Conservation (phyloP, 2,797 vertebrate genomes). For the Florisuga fusca region DNA sequence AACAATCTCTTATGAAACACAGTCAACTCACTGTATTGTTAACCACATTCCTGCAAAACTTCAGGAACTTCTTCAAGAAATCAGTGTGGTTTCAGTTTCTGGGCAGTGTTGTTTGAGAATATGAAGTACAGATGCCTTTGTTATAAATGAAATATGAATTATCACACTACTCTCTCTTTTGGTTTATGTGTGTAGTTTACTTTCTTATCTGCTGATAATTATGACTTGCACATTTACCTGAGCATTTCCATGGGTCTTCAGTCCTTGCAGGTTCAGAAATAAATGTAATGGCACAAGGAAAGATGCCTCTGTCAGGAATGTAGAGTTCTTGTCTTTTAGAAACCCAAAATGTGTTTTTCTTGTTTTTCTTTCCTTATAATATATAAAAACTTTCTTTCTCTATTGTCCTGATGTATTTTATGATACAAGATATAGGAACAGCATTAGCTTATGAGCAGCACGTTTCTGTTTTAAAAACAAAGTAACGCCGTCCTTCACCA, state of each 20-base stretch:
- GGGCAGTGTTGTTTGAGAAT: neutral
- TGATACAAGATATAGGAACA: neutral
- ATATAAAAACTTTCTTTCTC: neutral
- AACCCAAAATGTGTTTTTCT: neutral
- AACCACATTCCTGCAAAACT: neutral
- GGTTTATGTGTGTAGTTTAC: neutral
- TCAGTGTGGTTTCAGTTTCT: neutral
- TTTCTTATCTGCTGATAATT: neutral
- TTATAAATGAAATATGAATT: neutral
- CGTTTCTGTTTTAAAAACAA: neutral
- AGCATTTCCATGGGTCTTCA: neutral
- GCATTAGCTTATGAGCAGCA: neutral
- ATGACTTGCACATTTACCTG: neutral
- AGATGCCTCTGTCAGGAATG: neutral
- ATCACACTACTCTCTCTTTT: neutral
- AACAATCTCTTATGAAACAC: neutral
- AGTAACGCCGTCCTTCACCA: accelerated
- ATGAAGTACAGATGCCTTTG: neutral
- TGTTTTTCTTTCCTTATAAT: neutral
- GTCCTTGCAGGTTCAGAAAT: neutral
- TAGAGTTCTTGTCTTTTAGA: neutral
- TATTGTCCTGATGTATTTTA: neutral
- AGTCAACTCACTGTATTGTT: neutral
- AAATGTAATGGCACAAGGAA: neutral
- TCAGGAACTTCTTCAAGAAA: neutral